Conservation (phyloP, 2,113 vertebrate species). For the Orycteropus afer region DNA sequence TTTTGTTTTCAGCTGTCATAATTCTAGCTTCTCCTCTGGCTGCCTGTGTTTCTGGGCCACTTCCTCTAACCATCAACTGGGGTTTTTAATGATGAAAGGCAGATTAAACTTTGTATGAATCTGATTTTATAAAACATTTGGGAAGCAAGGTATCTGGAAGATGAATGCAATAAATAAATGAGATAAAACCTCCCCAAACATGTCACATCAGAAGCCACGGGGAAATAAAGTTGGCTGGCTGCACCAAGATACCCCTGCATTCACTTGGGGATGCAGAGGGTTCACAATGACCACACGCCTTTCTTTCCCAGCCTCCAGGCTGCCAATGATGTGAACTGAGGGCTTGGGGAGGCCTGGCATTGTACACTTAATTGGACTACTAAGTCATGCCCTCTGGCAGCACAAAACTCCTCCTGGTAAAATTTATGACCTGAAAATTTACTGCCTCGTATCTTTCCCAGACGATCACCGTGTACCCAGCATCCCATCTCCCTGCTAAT, state of each 20-base stretch:
- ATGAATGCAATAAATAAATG: neutral
- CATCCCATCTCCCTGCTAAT: neutral
- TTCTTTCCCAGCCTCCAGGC: neutral
- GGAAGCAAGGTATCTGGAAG: conserved; percentile 8
- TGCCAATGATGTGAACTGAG: neutral
- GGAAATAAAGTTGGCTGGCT: neutral
- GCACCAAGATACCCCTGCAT: neutral
- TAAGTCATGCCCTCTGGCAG: conserved; percentile 65
- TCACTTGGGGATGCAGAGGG: neutral
- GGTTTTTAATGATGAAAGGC: neutral
- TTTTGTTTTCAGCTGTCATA: neutral
- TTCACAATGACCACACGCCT: neutral
- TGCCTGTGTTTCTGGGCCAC: neutral
- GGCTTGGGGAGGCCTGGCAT: neutral
- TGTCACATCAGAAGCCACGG: neutral
- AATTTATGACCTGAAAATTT: conserved; percentile 67
- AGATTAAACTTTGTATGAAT: conserved; percentile 5
- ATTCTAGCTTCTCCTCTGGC: neutral
- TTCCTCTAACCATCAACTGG: neutral
- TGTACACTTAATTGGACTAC: conserved; percentile 37
- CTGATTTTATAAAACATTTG: conserved; percentile 48
- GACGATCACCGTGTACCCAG: neutral
- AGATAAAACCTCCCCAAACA: neutral
- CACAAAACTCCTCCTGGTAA: conserved; percentile 1
- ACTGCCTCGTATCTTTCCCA: conserved; percentile 35